phyloP scores from a whole-genome alignment of 2,797 vertebrate genomes.

The Epinephelus coioides region DNA sequence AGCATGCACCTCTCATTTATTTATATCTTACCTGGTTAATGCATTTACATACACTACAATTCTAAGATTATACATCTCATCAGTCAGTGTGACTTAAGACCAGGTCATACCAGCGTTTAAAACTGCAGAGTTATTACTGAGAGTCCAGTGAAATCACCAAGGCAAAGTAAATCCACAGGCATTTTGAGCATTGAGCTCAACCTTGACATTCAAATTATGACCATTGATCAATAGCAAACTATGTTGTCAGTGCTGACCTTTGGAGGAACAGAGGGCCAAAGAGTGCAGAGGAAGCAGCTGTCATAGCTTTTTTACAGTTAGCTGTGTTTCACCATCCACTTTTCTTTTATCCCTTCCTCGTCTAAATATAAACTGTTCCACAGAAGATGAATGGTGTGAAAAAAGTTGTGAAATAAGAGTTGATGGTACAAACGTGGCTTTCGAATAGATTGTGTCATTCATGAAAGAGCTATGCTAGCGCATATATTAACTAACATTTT shows the following conservation, averaged over 20 bases:
- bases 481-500: background rate
- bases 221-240: background rate
- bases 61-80: background rate
- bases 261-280: background rate
- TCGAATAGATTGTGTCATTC: background rate
- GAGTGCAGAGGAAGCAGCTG: background rate
- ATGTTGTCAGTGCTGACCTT: slow-evolving; percentile 3
- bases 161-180: background rate
- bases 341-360: background rate
- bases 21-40: slow-evolving; percentile 13
- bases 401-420: background rate
- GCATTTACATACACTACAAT: background rate
- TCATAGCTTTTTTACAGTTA: background rate
- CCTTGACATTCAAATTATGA: slow-evolving; percentile 6
- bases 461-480: background rate
- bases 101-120: background rate
- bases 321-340: background rate
- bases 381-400: background rate
- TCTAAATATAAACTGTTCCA: slow-evolving; percentile 19
- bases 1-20: slow-evolving; percentile 13
- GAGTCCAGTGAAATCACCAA: background rate
- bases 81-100: background rate
- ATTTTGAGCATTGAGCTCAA: background rate
- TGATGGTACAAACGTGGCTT: background rate
- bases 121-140: background rate